phyloP scores from a whole-genome alignment of 2,113 vertebrate species.

The Apteryx mantelli region DNA sequence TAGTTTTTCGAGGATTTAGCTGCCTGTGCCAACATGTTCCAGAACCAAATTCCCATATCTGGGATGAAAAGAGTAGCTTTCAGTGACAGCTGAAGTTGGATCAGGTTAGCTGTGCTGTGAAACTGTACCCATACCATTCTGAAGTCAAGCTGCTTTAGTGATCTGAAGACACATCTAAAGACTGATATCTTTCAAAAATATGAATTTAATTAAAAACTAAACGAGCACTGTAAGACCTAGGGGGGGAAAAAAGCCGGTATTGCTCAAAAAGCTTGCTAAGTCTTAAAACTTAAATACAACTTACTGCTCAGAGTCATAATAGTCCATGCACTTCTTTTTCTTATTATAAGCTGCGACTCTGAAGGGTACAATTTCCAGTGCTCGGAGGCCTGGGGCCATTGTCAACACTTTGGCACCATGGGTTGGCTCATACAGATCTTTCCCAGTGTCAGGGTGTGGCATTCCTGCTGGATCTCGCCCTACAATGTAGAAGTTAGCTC shows the following conservation, averaged over 20 bases:
- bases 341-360: slow-evolving; percentile 98
- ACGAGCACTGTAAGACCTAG: background rate
- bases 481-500: slow-evolving; percentile 98
- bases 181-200: background rate
- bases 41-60: background rate
- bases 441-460: slow-evolving; percentile 94
- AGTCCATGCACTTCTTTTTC: slow-evolving; percentile 93
- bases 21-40: background rate
- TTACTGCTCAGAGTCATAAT: slow-evolving; percentile 94
- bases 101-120: background rate
- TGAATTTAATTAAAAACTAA: background rate
- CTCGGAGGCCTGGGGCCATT: slow-evolving; percentile 97
- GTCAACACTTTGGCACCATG: slow-evolving; percentile 97
- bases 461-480: slow-evolving; percentile 96
- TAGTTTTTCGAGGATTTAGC: background rate
- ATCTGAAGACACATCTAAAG: background rate
- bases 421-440: slow-evolving; percentile 94
- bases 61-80: background rate
- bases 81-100: background rate
- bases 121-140: background rate
- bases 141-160: background rate
- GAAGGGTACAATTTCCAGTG: slow-evolving; percentile 96
- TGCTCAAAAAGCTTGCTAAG: background rate
- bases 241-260: background rate
- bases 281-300: slow-evolving; percentile 59